Conservation (phyloP, 2,888 invertebrate genomes). For the Anodontia alba region DNA sequence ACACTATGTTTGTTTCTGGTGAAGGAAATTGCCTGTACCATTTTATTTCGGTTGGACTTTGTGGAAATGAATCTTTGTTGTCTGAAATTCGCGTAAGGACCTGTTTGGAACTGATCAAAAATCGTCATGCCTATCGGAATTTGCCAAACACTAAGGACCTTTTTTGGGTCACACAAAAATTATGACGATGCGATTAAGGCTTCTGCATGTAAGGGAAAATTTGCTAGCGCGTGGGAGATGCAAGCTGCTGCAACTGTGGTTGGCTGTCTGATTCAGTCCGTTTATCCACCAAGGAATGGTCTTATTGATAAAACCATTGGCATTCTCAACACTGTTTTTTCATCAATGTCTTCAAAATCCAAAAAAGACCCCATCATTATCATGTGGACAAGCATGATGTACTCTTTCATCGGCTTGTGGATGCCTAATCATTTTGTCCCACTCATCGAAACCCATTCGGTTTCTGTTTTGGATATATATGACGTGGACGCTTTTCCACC, state of each 20-base stretch:
- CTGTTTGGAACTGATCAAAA: constrained; percentile 2
- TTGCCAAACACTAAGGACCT: neutral
- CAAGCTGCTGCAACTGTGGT: too few relatives aligned
- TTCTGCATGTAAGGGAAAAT: too few relatives aligned
- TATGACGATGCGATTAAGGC: too few relatives aligned
- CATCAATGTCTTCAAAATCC: neutral
- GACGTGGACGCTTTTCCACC: too few relatives aligned
- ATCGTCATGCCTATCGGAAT: neutral
- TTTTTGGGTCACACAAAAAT: too few relatives aligned
- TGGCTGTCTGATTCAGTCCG: too few relatives aligned
- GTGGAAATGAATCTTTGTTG: neutral
- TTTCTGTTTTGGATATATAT: too few relatives aligned
- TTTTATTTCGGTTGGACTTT: neutral
- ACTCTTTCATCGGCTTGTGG: too few relatives aligned
- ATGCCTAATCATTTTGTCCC: too few relatives aligned
- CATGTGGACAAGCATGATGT: constrained; percentile 25
- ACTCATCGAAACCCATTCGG: too few relatives aligned
- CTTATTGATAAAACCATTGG: constrained; percentile 1
- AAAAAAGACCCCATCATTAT: neutral
- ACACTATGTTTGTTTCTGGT: neutral
- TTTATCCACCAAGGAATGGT: neutral
- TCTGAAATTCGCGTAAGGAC: neutral
- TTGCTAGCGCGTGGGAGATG: too few relatives aligned
- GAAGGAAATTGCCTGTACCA: neutral
- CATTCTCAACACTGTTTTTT: neutral